Evolutionary conservation across 1,140 invertebrate genomes (phyloP).

Genomic region (Lepidurus apus): DNA sequence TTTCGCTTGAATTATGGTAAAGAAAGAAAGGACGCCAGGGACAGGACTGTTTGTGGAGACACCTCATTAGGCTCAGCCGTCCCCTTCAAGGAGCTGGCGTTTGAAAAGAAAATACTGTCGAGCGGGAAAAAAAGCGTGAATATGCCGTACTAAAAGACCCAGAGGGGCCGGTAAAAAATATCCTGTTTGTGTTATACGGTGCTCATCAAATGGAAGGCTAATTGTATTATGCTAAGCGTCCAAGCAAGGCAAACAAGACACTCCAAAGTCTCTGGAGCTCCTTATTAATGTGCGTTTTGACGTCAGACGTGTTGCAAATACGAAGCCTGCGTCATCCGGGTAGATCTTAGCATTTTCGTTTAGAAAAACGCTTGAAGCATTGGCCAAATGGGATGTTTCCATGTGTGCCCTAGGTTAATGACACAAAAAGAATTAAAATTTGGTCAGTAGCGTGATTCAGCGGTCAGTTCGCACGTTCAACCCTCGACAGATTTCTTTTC

Average conservation of each 20-base stretch:
- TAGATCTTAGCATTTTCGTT: not conserved
- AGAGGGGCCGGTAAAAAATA: not conserved
- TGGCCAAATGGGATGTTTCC: too few species aligned
- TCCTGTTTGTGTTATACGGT: not conserved
- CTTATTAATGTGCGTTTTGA: not conserved
- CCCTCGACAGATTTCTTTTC: too few species aligned
- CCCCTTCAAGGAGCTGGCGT: not conserved
- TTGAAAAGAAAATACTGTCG: not conserved
- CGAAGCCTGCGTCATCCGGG: not conserved
- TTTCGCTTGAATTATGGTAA: not conserved
- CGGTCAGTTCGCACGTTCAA: too few species aligned
- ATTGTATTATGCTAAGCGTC: slow-evolving; percentile 4
- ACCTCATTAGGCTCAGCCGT: slow-evolving; percentile 9
- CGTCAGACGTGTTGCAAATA: not conserved
- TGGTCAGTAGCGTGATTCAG: too few species aligned
- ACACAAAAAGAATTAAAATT: too few species aligned
- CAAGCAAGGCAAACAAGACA: not conserved
- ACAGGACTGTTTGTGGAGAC: not conserved
- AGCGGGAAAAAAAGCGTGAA: not conserved
- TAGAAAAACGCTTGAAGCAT: too few species aligned
- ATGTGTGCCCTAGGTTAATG: too few species aligned
- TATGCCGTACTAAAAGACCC: not conserved
- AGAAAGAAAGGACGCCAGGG: not conserved
- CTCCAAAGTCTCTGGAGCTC: not conserved
- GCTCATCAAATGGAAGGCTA: not conserved